Evolutionary conservation across 2,797 vertebrate genomes (phyloP), one percentile per base, ranked within the genome.

Genomic region (Microhierax caerulescens): DNA sequence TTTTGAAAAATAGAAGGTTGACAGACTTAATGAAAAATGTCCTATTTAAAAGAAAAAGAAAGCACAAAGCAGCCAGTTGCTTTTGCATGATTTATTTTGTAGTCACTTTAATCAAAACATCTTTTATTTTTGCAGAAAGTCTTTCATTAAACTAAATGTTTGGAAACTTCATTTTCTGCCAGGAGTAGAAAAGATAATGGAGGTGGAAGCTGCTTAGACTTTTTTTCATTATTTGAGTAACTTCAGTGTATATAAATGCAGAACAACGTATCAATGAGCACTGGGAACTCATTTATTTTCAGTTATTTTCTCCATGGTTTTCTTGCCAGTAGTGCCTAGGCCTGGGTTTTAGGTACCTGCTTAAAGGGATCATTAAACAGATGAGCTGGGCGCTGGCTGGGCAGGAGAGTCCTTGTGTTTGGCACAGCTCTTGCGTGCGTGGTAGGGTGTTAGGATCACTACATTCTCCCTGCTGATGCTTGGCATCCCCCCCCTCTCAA

Each of bases 101-200:
- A 72, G 68, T 47, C 20, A 28, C 74, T 96, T 92, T 94, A 47
- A 92, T 89, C 27, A 90, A 95, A 85, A 60, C 37, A 45, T 83
- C 13, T 83, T 88, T 61, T 88, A 61, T 88, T 87, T 90, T 83
- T 83, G 27, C 25, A 32, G 73, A 67, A 47, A 51, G 8, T 54
- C 41, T 84, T 90, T 53, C 47, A 36, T 95, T 92, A 59, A 79
- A 36, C 94, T 92, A 59, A 79, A 82, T 45, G 37, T 95, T 95
- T 74, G 36, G 41, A 74, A 89, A 61, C 22, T 53, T 61, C 20
- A 2, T 1, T 39, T 95, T 90, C 76, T 82, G 59, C 39, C 43
- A 70, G 28, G 87, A 72, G 19, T 53, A 63, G 59, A 73, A 89
- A 84, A 85, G 43, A 75, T 80, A 90, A 88, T 0, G 0, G 56